Evolutionary conservation across 92 coral and sea anemone genomes (phyloP).

Genomic region (Epizoanthus rinbou): DNA sequence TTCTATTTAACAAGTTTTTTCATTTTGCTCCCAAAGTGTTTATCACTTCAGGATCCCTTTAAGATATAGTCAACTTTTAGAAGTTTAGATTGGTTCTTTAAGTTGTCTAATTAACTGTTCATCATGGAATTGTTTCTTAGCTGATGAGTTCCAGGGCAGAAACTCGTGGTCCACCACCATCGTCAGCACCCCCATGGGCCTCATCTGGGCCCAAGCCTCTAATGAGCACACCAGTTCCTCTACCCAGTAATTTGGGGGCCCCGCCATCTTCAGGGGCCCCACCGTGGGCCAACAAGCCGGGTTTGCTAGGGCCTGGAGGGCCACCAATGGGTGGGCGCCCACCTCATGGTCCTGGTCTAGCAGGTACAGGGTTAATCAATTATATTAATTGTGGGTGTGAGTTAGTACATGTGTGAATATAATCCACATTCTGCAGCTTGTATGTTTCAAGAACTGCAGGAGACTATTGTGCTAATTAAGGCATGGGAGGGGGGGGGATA

Average conservation of each 20-base stretch:
- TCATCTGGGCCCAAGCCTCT: slow-evolving; percentile 82
- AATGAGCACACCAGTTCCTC: slow-evolving; percentile 97
- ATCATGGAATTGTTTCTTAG: slow-evolving; percentile 13
- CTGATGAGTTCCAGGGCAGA: slow-evolving; percentile 27
- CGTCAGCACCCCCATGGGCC: slow-evolving; percentile 64
- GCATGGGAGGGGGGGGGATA: too few species aligned
- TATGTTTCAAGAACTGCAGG: too few species aligned
- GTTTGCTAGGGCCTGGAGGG: slow-evolving; percentile 37
- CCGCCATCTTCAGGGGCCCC: slow-evolving; percentile 67
- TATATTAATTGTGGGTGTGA: too few species aligned
- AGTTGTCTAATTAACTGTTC: background rate
- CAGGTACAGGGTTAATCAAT: background rate
- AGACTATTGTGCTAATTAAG: too few species aligned
- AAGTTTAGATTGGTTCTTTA: background rate
- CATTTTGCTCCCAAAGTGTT: too few species aligned
- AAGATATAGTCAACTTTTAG: too few species aligned
- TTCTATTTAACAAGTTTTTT: too few species aligned
- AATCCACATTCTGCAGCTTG: too few species aligned
- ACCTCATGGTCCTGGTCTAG: slow-evolving; percentile 35
- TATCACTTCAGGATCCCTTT: too few species aligned
- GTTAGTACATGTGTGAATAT: too few species aligned
- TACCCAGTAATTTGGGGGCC: slow-evolving; percentile 79
- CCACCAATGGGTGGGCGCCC: slow-evolving; percentile 45
- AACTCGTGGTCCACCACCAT: slow-evolving; percentile 56
- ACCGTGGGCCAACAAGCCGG: slow-evolving; percentile 55